Conservation (phyloP, 2,113 vertebrate genomes). For the Centropristis striata region DNA sequence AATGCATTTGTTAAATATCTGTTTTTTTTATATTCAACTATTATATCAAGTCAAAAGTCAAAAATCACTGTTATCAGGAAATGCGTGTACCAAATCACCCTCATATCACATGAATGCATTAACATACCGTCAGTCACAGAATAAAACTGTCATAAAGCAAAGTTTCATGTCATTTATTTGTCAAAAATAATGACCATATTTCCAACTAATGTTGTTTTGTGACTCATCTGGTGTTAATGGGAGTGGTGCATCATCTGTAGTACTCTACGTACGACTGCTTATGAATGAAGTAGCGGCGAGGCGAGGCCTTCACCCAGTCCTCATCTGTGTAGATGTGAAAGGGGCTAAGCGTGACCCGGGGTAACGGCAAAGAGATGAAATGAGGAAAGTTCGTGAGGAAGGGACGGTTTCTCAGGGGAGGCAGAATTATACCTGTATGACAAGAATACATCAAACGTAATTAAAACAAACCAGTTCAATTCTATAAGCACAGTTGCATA, state of each 20-base stretch:
- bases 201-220: neutral
- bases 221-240: neutral
- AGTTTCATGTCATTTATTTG: neutral
- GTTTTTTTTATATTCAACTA: slow-evolving; percentile 5
- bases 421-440: slow-evolving; percentile 60
- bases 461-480: neutral
- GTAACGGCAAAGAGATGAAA: slow-evolving; percentile 71
- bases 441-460: neutral
- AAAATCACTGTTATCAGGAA: slow-evolving; percentile 21
- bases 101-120: slow-evolving; percentile 30
- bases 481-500: neutral
- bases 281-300: slow-evolving; percentile 71
- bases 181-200: neutral
- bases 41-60: neutral
- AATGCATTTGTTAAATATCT: slow-evolving; percentile 13
- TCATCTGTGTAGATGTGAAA: slow-evolving; percentile 62
- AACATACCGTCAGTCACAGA: slow-evolving; percentile 1
- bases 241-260: slow-evolving; percentile 63
- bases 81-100: slow-evolving; percentile 3
- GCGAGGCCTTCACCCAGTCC: neutral
- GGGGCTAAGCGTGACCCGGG: slow-evolving; percentile 61
- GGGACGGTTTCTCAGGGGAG: slow-evolving; percentile 60
- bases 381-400: slow-evolving; percentile 56
- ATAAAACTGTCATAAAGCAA: slow-evolving; percentile 38
- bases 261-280: slow-evolving; percentile 70